phyloP scores from a whole-genome alignment of 1,140 invertebrate genomes.

The Leptinotarsa defecta region DNA sequence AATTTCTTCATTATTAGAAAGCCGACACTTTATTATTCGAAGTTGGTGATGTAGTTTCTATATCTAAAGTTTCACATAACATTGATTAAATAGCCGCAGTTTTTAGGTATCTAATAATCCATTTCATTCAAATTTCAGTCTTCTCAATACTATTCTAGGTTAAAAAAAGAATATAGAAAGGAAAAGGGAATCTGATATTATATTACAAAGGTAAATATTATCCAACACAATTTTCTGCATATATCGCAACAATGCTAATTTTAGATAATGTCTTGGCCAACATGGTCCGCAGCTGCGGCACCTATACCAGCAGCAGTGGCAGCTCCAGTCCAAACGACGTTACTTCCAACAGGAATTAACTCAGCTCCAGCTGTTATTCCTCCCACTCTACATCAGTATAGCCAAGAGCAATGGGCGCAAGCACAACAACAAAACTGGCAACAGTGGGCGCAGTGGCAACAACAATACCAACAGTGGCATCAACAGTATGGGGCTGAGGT shows the following conservation, averaged over 20 bases:
- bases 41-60: no score
- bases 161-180: conserved; percentile 5
- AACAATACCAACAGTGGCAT: conserved; percentile 84
- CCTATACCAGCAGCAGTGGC: conserved; percentile 24
- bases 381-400: conserved; percentile 64
- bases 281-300: conserved; percentile 21
- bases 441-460: conserved; percentile 83
- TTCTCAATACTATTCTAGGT: conserved; percentile 5
- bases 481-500: conserved; percentile 80
- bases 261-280: conserved; percentile 48
- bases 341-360: conserved; percentile 30
- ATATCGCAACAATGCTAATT: conserved; percentile 2
- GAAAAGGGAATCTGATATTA: background rate
- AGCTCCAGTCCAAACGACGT: conserved; percentile 25
- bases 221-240: background rate
- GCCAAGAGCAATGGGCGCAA: conserved; percentile 68
- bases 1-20: no score
- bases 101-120: background rate
- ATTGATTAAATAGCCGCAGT: no score
- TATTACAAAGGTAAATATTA: conserved; percentile 1
- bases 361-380: conserved; percentile 35
- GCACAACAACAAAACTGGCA: conserved; percentile 80
- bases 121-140: background rate
- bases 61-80: no score
- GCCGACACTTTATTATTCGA: no score